Base-by-base conservation (phyloP, 2,113 vertebrate species). In the Pleuronectes platessa region DNA sequence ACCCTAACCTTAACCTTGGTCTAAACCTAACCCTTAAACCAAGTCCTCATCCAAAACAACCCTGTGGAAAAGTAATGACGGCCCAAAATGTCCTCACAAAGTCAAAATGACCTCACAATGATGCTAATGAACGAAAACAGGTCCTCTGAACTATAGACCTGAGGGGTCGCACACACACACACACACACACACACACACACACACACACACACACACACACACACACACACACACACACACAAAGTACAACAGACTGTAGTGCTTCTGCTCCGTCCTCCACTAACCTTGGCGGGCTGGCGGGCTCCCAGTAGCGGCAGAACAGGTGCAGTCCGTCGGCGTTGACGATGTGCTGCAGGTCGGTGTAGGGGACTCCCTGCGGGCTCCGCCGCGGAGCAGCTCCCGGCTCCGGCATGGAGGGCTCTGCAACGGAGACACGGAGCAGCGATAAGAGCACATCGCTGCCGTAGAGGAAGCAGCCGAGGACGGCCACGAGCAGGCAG, bases 261-360 rank as follows among this genome's bases (percentile, higher is more conserved):
- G n/a, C 21, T 55, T 21, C 56, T 14, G n/a, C 53, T 23, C 53
- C 47, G 40, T 18, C n/a, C 1, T 63, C 15, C 62, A 92, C 96
- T 96, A 89, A 99, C 98, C 96, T 97, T 86, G 97, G 96, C 23
- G 93, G 78, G 21, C 78, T 77, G 8, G 74, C 74, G n/a, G 97
- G 97, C 81, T 96, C 96, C 98, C 98, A 99, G 90, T 96, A 98
- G 88, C 94, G 96, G 92, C 97, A 98, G 95, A 97, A 99, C 85
- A 99, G 95, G 91, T 96, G 88, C 90, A 95, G 94, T 69, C 97
- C 97, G 0, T 98, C 97, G 14, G 94, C 95, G 62, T 98, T 99
- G 92, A 98, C 64, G 80, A 98, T 93, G 90, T 98, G 96, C 80
- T 87, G 94, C 64, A 97, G 93, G 79, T 97, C 95, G 85, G 88